A percentile compares a stretch with the other conserved stretches of the same genome.
phyloP scores from a whole-genome alignment of 2,888 invertebrate species.

The Zele albiditarsus region DNA sequence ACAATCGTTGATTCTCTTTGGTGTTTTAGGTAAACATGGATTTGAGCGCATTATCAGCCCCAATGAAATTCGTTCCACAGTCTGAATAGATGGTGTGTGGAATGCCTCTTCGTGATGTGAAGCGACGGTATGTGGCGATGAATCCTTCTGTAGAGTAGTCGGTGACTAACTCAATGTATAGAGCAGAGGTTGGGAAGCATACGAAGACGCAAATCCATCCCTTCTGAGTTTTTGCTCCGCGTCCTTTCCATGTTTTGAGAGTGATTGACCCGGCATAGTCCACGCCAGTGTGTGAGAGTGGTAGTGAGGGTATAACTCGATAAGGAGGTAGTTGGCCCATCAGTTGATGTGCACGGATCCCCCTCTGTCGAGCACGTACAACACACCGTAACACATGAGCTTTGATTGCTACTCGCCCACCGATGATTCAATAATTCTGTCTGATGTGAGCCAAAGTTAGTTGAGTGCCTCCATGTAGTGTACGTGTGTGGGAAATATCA shows the following conservation, averaged over 20 bases:
- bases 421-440: constrained; percentile 47
- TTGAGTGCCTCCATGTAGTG: constrained; percentile 50
- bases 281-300: too few relatives aligned
- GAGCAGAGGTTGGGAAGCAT: too few relatives aligned
- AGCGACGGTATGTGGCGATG: constrained; percentile 25
- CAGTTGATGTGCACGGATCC: too few relatives aligned
- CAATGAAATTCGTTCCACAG: constrained; percentile 33
- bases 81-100: constrained; percentile 7
- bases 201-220: background rate
- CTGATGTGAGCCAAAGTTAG: constrained; percentile 35
- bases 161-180: too few relatives aligned
- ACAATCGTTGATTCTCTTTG: background rate
- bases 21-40: background rate
- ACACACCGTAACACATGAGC: constrained; percentile 45
- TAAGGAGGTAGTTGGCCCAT: too few relatives aligned
- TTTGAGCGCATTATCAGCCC: constrained; percentile 19
- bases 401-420: constrained; percentile 41
- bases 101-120: constrained; percentile 19
- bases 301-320: constrained; percentile 34
- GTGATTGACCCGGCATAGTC: background rate
- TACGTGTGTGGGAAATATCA: constrained; percentile 38
- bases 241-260: background rate
- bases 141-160: constrained; percentile 23
- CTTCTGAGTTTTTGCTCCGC: background rate
- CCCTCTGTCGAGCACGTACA: too few relatives aligned